phyloP scores from a whole-genome alignment of 35 echinoderm and acorn worm genomes.

The Chiridota heheva region DNA sequence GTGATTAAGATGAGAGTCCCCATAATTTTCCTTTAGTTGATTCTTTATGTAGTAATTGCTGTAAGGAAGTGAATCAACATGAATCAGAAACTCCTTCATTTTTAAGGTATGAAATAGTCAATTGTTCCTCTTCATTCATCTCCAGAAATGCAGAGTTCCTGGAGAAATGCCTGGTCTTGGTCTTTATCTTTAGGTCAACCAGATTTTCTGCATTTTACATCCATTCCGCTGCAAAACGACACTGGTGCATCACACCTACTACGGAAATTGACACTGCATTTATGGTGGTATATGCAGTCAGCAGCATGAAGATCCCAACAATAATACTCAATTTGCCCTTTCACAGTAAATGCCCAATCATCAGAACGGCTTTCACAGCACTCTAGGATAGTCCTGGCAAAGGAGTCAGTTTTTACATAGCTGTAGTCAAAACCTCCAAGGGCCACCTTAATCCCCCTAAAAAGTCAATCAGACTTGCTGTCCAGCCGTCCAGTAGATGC shows the following conservation, averaged over 20 bases:
- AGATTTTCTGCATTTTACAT: slow-evolving; percentile 34
- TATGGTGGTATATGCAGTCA: slow-evolving; percentile 43
- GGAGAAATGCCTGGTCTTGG: slow-evolving; percentile 39
- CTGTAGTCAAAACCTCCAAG: slow-evolving; percentile 23
- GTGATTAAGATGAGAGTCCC: slow-evolving; percentile 30
- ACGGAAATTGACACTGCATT: slow-evolving; percentile 37
- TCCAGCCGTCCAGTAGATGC: slow-evolving; percentile 28
- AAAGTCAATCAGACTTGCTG: slow-evolving; percentile 51
- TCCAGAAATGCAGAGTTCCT: slow-evolving; percentile 39
- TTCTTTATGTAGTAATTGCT: slow-evolving; percentile 35
- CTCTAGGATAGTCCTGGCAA: too few species aligned
- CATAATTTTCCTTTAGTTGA: too few species aligned
- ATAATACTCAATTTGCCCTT: slow-evolving; percentile 41
- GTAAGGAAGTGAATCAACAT: slow-evolving; percentile 34
- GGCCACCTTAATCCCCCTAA: slow-evolving; percentile 23
- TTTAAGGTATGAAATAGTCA: slow-evolving; percentile 57
- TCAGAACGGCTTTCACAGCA: too few species aligned
- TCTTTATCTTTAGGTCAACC: slow-evolving; percentile 51
- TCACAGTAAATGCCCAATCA: slow-evolving; percentile 50
- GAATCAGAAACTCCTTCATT: slow-evolving; percentile 48
- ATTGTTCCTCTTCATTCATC: slow-evolving; percentile 47
- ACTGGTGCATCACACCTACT: slow-evolving; percentile 20
- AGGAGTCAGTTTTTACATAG: slow-evolving; percentile 36
- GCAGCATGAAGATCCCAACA: slow-evolving; percentile 50
- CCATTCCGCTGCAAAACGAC: background rate